A percentile compares a stretch with the other conserved stretches of the same genome.
These are phyloP conservation scores for Gallinago undulata DNA, from an alignment of 2,113 vertebrate species.

Conservation along the genomic window DNA sequence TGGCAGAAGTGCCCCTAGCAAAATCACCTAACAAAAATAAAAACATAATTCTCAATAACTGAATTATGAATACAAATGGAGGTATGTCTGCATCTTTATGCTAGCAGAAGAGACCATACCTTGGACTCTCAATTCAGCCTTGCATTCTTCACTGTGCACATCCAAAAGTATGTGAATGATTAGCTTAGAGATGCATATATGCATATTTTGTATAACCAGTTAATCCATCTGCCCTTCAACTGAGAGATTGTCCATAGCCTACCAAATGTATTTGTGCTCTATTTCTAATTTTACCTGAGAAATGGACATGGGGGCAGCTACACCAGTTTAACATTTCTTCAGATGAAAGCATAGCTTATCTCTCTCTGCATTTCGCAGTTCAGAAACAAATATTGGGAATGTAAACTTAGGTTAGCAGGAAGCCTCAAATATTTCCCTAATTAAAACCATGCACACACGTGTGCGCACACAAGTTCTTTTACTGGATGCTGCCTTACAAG, in stretches of 20 bases:
- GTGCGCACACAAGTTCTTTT: background rate
- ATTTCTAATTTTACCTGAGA: constrained; percentile 74
- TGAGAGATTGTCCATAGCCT: constrained; percentile 56
- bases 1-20: constrained; percentile 42
- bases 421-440: constrained; percentile 40
- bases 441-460: background rate
- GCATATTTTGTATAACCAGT: constrained; percentile 19
- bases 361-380: constrained; percentile 25
- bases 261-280: constrained; percentile 69
- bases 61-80: constrained; percentile 63
- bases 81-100: constrained; percentile 61
- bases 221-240: constrained; percentile 47
- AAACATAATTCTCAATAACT: background rate
- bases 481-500: background rate
- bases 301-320: constrained; percentile 62
- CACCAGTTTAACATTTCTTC: background rate
- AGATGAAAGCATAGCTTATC: constrained; percentile 29
- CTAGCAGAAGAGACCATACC: constrained; percentile 32
- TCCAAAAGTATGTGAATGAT: background rate
- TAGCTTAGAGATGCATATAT: constrained; percentile 33
- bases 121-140: constrained; percentile 12
- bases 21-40: constrained; percentile 20
- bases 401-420: constrained; percentile 49
- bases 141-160: background rate
- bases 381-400: constrained; percentile 41